phyloP scores from a whole-genome alignment of 2,113 vertebrate species.

The Euleptes europaea region DNA sequence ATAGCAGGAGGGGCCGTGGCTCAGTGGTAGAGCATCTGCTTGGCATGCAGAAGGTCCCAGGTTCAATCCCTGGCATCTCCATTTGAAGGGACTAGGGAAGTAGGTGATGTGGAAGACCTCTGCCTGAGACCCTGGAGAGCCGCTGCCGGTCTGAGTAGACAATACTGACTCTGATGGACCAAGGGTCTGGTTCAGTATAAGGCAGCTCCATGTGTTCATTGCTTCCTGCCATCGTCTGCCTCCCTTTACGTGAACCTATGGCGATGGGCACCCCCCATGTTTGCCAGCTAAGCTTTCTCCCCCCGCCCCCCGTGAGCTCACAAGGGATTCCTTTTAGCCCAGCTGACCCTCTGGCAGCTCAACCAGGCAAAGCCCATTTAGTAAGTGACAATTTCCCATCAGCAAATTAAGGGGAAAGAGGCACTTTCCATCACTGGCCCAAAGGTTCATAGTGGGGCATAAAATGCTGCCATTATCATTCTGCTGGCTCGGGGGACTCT shows the following conservation, averaged over 20 bases:
- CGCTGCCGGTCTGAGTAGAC: too few relatives aligned
- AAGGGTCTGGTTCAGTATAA: too few relatives aligned
- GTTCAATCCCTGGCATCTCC: too few relatives aligned
- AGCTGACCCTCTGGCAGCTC: neutral
- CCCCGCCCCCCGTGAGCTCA: neutral
- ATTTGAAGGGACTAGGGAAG: too few relatives aligned
- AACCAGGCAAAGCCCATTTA: neutral
- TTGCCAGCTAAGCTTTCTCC: neutral
- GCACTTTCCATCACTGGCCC: neutral
- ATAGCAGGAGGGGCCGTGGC: too few relatives aligned
- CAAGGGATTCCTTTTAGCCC: neutral
- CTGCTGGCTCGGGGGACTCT: neutral
- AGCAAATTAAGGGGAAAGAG: neutral
- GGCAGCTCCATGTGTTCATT: too few relatives aligned
- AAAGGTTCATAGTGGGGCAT: neutral
- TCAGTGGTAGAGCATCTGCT: too few relatives aligned
- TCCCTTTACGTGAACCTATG: neutral
- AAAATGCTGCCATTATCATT: neutral
- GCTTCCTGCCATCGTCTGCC: neutral
- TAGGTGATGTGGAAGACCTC: too few relatives aligned
- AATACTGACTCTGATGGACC: too few relatives aligned
- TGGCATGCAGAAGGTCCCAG: too few relatives aligned
- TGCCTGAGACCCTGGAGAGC: too few relatives aligned
- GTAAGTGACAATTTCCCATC: constrained; percentile 16
- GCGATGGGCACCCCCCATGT: neutral